Base-by-base conservation (phyloP, 2,797 vertebrate genomes). In the Melanotaenia pygmaea region DNA sequence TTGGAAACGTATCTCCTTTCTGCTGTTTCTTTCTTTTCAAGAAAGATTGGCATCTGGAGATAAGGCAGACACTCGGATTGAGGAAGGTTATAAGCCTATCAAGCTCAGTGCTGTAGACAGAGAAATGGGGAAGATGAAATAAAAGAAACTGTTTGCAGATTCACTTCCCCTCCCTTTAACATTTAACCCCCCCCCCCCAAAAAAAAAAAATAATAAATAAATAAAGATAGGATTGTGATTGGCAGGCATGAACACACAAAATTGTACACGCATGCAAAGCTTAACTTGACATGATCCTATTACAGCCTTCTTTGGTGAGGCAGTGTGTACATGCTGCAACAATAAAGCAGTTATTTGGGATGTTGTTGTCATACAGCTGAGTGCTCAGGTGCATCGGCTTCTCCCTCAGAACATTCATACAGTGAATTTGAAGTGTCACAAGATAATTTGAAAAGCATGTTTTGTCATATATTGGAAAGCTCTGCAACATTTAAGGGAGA, bases 141-240 rank as follows among this genome's bases (percentile, higher is more conserved):
- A 65, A 86, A 88, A 81, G 64, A 86, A 78, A 64, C 53, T 64
- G 79, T 84, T 86, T 80, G 84, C 86, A 90, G 78, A 90, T 90
- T 91, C 86, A 88, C 83, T 89, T 90, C 89, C 84, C 70, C 11
- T 81, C 60, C 81, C 56, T 56, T 53, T 57, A 60, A 54, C 57
- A 35, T 58, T 66, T 59, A 61, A 32, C 45, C 50, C 72, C 53
- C 59, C 35, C 45, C 50, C 53, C 59, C 34, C 40, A 28, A 28
- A 28, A 30, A 30, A 30, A 30, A 64, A 30, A 30, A n/a, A n/a
- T n/a, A n/a, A n/a, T n/a, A n/a, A n/a, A n/a, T n/a, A n/a, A n/a
- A n/a, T n/a, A n/a, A n/a, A 76, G 61, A 82, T 69, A 66, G 59
- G 18, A 56, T 53, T 75, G 73, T 88, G 86, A 88, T 77, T 87